phyloP scores from a whole-genome alignment of 1,140 invertebrate genomes.

The Apis mellifera region DNA sequence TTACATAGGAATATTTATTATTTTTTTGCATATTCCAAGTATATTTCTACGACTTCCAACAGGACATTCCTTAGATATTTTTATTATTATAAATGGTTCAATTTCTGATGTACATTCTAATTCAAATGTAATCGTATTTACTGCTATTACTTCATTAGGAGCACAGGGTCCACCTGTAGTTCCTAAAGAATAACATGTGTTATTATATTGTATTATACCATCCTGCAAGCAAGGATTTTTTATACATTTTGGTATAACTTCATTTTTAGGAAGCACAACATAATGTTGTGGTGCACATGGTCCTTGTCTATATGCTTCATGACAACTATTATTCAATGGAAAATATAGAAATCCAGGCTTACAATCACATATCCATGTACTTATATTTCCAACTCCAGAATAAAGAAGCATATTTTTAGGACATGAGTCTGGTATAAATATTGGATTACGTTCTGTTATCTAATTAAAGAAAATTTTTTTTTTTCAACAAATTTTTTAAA shows the following conservation, averaged over 20 bases:
- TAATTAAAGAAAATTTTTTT: constrained; percentile 19
- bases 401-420: constrained; percentile 84
- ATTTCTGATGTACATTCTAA: constrained; percentile 64
- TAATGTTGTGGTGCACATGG: constrained; percentile 83
- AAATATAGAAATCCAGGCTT: constrained; percentile 84
- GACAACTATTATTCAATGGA: constrained; percentile 83
- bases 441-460: constrained; percentile 74
- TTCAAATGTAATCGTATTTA: constrained; percentile 72
- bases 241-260: constrained; percentile 83
- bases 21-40: constrained; percentile 66
- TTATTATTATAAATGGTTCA: constrained; percentile 65
- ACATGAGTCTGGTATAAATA: constrained; percentile 83
- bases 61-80: constrained; percentile 67
- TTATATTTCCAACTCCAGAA: constrained; percentile 82
- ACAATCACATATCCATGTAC: constrained; percentile 87
- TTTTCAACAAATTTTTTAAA: too few species aligned
- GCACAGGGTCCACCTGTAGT: constrained; percentile 76
- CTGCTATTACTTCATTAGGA: constrained; percentile 48
- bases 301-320: constrained; percentile 84
- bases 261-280: constrained; percentile 81
- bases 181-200: constrained; percentile 80
- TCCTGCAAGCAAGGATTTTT: constrained; percentile 83
- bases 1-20: not conserved
- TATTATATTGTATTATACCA: constrained; percentile 79
- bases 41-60: constrained; percentile 69